phyloP scores from a whole-genome alignment of 2,113 vertebrate species.

The Odocoileus virginianus region DNA sequence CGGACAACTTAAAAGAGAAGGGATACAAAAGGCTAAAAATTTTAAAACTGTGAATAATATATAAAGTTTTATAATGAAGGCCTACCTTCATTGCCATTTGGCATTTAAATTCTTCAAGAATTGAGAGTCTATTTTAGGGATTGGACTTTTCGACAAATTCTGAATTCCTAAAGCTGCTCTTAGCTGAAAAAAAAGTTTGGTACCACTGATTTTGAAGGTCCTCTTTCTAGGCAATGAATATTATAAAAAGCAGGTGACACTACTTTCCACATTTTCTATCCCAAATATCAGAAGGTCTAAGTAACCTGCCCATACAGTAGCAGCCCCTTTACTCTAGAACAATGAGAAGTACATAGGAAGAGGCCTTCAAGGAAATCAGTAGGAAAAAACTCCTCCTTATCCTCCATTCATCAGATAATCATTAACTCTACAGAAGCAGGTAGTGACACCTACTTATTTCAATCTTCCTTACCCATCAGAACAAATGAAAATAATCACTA shows the following conservation, averaged over 20 bases:
- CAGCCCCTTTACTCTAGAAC: slow-evolving; percentile 59
- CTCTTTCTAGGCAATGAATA: slow-evolving; percentile 74
- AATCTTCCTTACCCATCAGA: slow-evolving; percentile 44
- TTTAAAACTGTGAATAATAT: slow-evolving; percentile 69
- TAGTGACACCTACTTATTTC: slow-evolving; percentile 54
- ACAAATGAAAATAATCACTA: slow-evolving; percentile 58
- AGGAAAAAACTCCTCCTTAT: slow-evolving; percentile 55
- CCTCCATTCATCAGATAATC: slow-evolving; percentile 34
- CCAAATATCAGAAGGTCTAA: slow-evolving; percentile 49
- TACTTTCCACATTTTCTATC: slow-evolving; percentile 59
- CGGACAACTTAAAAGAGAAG: slow-evolving; percentile 73
- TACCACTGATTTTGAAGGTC: slow-evolving; percentile 77
- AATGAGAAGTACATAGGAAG: slow-evolving; percentile 71
- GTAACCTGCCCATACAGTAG: slow-evolving; percentile 46
- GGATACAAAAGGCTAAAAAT: slow-evolving; percentile 71
- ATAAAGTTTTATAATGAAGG: slow-evolving; percentile 74
- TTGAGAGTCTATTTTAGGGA: slow-evolving; percentile 74
- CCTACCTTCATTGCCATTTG: slow-evolving; percentile 76
- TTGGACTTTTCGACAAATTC: slow-evolving; percentile 70
- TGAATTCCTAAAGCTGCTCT: slow-evolving; percentile 75
- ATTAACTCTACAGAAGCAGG: slow-evolving; percentile 61
- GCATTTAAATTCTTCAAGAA: slow-evolving; percentile 76
- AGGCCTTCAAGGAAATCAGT: slow-evolving; percentile 74
- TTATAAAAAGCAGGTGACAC: slow-evolving; percentile 55
- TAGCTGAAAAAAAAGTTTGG: slow-evolving; percentile 74